phyloP scores from a whole-genome alignment of 2,797 vertebrate species.

The Sus cebifrons region DNA sequence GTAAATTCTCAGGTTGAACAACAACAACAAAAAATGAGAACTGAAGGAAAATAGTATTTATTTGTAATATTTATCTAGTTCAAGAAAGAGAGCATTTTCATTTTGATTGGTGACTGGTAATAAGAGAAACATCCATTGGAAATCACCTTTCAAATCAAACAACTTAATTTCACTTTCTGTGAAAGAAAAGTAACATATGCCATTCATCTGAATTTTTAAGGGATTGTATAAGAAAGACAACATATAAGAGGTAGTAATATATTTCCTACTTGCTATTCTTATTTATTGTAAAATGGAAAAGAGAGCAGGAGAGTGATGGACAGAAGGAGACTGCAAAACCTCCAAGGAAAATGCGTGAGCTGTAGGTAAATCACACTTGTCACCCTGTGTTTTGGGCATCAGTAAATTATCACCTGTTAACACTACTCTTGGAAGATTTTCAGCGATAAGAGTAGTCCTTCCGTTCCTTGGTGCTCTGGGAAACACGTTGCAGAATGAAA shows the following conservation, averaged over 20 bases:
- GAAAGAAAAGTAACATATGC: constrained; percentile 60
- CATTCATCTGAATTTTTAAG: constrained; percentile 18
- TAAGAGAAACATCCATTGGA: constrained; percentile 56
- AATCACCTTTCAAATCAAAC: constrained; percentile 43
- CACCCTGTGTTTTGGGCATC: constrained; percentile 45
- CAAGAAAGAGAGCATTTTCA: constrained; percentile 27
- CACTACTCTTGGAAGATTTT: constrained; percentile 14
- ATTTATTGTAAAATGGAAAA: constrained; percentile 4
- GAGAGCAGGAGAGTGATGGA: background rate
- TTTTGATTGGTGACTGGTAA: constrained; percentile 33
- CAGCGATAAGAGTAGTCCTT: constrained; percentile 31
- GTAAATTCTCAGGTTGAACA: background rate
- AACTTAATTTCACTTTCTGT: constrained; percentile 61
- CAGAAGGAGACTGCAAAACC: background rate
- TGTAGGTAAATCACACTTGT: background rate
- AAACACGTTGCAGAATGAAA: constrained; percentile 14
- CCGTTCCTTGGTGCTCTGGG: background rate
- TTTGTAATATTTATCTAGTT: constrained; percentile 59
- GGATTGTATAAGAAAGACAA: background rate
- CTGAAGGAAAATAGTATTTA: background rate
- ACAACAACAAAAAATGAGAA: background rate
- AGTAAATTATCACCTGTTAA: constrained; percentile 58
- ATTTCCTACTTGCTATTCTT: constrained; percentile 50
- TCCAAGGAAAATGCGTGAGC: background rate
- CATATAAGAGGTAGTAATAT: background rate